Conservation (phyloP, 2,113 vertebrate genomes). For the Esox niger region DNA sequence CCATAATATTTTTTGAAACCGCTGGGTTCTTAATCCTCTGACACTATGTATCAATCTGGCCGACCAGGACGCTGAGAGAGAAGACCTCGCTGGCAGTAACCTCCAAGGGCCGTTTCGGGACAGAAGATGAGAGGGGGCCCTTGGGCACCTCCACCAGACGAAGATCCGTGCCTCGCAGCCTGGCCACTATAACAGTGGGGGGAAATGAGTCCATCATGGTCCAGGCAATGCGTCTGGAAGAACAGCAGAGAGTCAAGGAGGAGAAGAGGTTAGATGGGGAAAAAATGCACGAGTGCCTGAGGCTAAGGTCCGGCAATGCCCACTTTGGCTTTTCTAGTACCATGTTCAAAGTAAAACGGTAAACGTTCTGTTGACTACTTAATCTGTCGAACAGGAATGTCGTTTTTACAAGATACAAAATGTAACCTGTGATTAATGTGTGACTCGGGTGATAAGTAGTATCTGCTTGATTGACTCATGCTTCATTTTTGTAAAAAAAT, state of each 20-base stretch:
- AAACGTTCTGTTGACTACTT: no score
- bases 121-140: conserved; percentile 82
- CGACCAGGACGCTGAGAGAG: conserved; percentile 85
- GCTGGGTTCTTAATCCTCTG: neutral
- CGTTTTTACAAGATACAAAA: no score
- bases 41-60: conserved; percentile 12
- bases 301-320: neutral
- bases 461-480: neutral
- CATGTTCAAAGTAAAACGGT: no score
- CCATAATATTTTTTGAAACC: neutral
- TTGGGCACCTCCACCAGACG: conserved; percentile 83
- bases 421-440: no score
- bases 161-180: conserved; percentile 79
- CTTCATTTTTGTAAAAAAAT: conserved; percentile 5
- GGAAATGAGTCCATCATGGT: conserved; percentile 91
- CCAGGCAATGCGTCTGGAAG: conserved; percentile 88
- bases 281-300: neutral
- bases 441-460: no score
- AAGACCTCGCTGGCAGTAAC: conserved; percentile 89
- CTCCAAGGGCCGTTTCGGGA: conserved; percentile 84
- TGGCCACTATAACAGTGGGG: conserved; percentile 81
- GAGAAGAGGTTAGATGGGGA: conserved; percentile 83
- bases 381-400: neutral
- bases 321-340: neutral
- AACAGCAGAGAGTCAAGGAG: conserved; percentile 90